Evolutionary conservation across 1,140 invertebrate genomes (phyloP).

Genomic region (Riptortus pedestris): DNA sequence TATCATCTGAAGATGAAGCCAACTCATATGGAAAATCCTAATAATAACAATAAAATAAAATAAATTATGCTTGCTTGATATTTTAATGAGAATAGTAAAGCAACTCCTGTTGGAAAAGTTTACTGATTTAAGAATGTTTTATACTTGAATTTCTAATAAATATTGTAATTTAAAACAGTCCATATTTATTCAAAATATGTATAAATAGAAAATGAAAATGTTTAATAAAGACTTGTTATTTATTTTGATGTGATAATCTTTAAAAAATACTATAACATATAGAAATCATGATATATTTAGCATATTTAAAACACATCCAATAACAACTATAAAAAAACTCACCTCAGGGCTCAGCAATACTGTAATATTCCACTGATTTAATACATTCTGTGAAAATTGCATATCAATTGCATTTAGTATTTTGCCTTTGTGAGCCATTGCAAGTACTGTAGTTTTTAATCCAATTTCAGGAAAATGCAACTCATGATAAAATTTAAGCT

Average conservation of each 20-base stretch:
- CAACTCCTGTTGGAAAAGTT: background rate
- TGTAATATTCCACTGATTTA: background rate
- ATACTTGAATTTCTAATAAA: background rate
- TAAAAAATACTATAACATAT: background rate
- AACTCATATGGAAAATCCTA: background rate
- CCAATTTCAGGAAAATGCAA: background rate
- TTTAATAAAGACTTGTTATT: background rate
- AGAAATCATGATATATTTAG: background rate
- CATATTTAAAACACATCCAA: background rate
- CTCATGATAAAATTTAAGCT: background rate
- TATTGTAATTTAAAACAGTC: background rate
- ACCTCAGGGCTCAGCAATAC: background rate
- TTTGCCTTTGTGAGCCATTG: background rate
- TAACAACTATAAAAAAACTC: background rate
- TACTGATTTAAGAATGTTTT: background rate
- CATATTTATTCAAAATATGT: background rate
- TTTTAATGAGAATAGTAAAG: background rate
- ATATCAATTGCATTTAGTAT: conserved; percentile 9
- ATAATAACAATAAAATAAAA: background rate
- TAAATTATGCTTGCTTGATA: background rate
- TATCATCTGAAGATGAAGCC: background rate
- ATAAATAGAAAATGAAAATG: background rate
- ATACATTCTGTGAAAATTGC: background rate
- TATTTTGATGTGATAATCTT: background rate
- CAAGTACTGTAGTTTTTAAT: conserved; percentile 3